Evolutionary conservation across 2,797 vertebrate species (phyloP).

Genomic region (Yasuhikotakia modesta): DNA sequence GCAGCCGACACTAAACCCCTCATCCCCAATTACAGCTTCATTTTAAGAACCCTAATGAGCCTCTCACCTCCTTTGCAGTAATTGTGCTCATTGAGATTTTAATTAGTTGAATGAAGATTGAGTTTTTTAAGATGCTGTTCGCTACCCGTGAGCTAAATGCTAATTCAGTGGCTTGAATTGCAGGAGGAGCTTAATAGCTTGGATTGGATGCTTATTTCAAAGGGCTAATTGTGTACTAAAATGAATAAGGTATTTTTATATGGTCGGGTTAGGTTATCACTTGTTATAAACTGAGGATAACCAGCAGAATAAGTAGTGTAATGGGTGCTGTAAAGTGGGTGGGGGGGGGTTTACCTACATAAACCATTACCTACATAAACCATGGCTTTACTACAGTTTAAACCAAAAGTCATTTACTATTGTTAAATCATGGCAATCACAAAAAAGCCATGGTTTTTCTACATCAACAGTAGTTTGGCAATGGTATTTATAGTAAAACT

Average conservation of each 20-base stretch:
- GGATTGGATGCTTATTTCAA: background rate
- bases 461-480: no score
- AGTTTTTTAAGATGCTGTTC: conserved; percentile 26
- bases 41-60: conserved; percentile 32
- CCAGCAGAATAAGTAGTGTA: background rate
- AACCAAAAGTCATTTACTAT: no score
- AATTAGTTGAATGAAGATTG: conserved; percentile 37
- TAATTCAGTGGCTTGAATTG: conserved; percentile 31
- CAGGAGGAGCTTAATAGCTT: background rate
- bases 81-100: conserved; percentile 38
- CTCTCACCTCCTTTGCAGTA: conserved; percentile 20
- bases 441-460: no score
- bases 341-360: no score
- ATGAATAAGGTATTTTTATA: background rate
- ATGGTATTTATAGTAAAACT: no score
- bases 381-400: no score
- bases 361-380: no score
- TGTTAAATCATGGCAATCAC: no score
- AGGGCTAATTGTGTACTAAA: background rate
- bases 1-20: background rate
- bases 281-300: no score
- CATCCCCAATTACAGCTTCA: conserved; percentile 23
- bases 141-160: conserved; percentile 11
- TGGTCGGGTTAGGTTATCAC: no score
- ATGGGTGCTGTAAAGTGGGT: no score